phyloP scores from a whole-genome alignment of 2,113 vertebrate species.

The Cryptomyrus ogoouensis region DNA sequence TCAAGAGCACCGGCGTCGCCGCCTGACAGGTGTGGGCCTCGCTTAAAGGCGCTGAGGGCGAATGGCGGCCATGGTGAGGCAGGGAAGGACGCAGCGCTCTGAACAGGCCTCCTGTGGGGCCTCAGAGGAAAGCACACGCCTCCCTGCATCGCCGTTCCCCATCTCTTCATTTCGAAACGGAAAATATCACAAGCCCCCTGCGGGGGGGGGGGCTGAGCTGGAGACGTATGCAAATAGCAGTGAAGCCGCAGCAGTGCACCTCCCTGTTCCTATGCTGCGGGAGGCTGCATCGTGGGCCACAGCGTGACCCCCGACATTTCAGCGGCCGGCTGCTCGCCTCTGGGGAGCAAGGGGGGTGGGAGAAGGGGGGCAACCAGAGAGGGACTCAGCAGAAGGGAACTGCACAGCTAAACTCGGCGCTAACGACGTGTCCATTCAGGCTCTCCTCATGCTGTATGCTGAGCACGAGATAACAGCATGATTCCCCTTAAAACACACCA shows the following conservation, averaged over 20 bases:
- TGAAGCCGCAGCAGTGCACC: background rate
- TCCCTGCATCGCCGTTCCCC: background rate
- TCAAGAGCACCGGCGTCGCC: background rate
- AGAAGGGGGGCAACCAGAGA: background rate
- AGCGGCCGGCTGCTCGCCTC: background rate
- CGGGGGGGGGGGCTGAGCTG: background rate
- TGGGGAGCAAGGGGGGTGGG: background rate
- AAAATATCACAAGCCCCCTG: constrained; percentile 3
- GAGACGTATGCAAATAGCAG: background rate
- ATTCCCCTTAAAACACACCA: background rate
- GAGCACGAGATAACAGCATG: background rate
- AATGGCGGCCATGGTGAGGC: background rate
- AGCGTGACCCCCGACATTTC: background rate
- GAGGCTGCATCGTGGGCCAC: background rate
- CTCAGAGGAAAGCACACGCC: background rate
- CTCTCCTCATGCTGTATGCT: background rate
- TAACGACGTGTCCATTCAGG: background rate
- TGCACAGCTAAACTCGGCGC: background rate
- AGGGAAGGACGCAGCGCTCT: background rate
- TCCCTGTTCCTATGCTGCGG: background rate
- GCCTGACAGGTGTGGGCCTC: constrained; percentile 17
- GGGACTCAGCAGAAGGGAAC: background rate
- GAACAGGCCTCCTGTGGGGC: background rate
- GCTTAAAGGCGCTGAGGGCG: constrained; percentile 4
- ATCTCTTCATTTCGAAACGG: background rate